phyloP scores from a whole-genome alignment of 2,113 vertebrate species.

The Triplophysa rosa region DNA sequence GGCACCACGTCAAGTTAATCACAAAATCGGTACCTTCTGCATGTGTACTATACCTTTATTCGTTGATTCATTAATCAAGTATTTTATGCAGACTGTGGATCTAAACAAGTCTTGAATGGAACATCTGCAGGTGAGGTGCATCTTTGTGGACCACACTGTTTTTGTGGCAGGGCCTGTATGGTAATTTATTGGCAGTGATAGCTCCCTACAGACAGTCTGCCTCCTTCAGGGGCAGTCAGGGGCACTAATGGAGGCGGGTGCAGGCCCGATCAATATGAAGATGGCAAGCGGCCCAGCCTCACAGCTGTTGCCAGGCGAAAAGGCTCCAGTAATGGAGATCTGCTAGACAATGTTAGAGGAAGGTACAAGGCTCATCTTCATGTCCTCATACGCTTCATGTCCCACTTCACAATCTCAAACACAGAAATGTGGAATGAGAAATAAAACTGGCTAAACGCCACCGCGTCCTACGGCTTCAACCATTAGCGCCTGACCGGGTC shows the following conservation, averaged over 20 bases:
- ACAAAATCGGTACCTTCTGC: not conserved
- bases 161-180: constrained; percentile 52
- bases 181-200: constrained; percentile 63
- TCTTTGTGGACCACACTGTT: constrained; percentile 51
- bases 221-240: constrained; percentile 66
- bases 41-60: not conserved
- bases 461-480: not conserved
- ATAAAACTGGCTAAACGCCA: constrained; percentile 12
- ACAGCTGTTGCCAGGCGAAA: constrained; percentile 63
- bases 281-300: constrained; percentile 63
- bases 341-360: constrained; percentile 34
- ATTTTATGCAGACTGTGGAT: not conserved
- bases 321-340: constrained; percentile 59
- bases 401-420: constrained; percentile 18
- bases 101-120: constrained; percentile 2
- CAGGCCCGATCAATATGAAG: constrained; percentile 70
- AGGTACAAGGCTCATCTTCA: constrained; percentile 38
- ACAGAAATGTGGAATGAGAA: constrained; percentile 4
- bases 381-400: constrained; percentile 35
- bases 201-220: constrained; percentile 73
- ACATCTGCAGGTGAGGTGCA: constrained; percentile 31
- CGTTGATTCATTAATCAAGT: not conserved
- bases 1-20: not conserved
- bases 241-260: constrained; percentile 76
- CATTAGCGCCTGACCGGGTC: not conserved